Conservation (phyloP, 1,140 invertebrate genomes). For the Drosophila sucinea region DNA sequence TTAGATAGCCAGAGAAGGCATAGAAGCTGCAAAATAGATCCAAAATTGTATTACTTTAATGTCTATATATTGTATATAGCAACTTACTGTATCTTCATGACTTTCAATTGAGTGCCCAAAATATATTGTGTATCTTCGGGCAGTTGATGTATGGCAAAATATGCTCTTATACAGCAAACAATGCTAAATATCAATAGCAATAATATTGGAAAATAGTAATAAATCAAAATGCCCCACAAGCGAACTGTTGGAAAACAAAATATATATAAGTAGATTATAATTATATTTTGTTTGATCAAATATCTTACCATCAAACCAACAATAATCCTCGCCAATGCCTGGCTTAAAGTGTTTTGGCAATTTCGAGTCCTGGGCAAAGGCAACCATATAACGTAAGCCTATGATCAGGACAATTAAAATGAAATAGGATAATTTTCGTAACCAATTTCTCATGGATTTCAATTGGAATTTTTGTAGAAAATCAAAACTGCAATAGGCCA, state of each 20-base stretch:
- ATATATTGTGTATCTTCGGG: slow-evolving; percentile 61
- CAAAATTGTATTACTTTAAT: too few relatives aligned
- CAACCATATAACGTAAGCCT: slow-evolving; percentile 83
- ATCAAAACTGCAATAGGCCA: slow-evolving; percentile 90
- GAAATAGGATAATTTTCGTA: slow-evolving; percentile 85
- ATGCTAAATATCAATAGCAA: slow-evolving; percentile 61
- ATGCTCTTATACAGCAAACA: slow-evolving; percentile 59
- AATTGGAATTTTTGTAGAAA: slow-evolving; percentile 89
- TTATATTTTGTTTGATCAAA: neutral
- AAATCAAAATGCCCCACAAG: slow-evolving; percentile 75
- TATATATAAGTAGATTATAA: neutral
- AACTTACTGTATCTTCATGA: slow-evolving; percentile 71
- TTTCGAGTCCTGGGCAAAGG: slow-evolving; percentile 84
- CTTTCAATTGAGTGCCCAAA: slow-evolving; percentile 54
- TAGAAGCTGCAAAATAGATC: slow-evolving; percentile 49
- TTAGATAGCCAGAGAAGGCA: slow-evolving; percentile 64
- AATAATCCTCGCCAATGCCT: slow-evolving; percentile 85
- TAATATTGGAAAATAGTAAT: slow-evolving; percentile 67
- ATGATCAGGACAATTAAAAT: slow-evolving; percentile 88
- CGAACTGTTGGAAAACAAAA: slow-evolving; percentile 50
- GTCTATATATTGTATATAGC: too few relatives aligned
- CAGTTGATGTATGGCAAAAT: slow-evolving; percentile 64
- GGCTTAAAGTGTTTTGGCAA: slow-evolving; percentile 84
- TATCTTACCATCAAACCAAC: slow-evolving; percentile 85
- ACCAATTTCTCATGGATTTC: slow-evolving; percentile 81